Conservation (phyloP, 53 echinoderm and acorn worm species). For the Mesocentrotus franciscanus region DNA sequence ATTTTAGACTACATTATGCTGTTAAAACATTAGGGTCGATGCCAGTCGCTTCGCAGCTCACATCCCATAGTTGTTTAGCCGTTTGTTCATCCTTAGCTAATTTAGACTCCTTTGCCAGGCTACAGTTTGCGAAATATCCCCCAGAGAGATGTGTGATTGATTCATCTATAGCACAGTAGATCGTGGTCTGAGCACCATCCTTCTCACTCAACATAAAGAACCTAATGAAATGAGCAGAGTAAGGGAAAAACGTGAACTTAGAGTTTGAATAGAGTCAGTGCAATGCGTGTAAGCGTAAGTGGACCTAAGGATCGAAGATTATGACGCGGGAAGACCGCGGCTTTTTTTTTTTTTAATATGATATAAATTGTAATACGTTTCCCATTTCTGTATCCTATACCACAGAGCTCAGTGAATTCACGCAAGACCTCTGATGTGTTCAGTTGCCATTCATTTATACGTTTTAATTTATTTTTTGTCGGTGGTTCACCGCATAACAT, state of each 20-base stretch:
- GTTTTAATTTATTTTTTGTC: too few species aligned
- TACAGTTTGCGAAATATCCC: constrained; percentile 72
- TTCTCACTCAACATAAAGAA: constrained; percentile 69
- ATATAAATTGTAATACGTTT: too few species aligned
- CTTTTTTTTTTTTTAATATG: too few species aligned
- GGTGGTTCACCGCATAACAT: too few species aligned
- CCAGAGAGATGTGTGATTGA: constrained; percentile 67
- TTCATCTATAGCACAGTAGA: constrained; percentile 83
- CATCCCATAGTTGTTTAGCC: constrained; percentile 79
- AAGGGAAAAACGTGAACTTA: neutral
- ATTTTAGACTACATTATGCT: neutral
- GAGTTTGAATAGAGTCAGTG: neutral
- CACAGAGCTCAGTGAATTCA: too few species aligned
- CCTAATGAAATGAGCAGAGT: constrained; percentile 42
- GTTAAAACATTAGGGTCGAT: constrained; percentile 28
- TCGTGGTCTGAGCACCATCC: constrained; percentile 83
- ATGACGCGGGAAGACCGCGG: neutral
- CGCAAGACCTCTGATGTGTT: too few species aligned
- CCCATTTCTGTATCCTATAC: neutral
- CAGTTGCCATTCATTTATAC: too few species aligned
- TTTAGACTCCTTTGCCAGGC: constrained; percentile 49
- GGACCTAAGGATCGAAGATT: neutral
- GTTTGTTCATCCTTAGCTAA: constrained; percentile 70
- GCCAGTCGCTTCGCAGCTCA: constrained; percentile 80
- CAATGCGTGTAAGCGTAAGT: neutral